Conservation (phyloP, 2,113 vertebrate species). For the Laticauda laticaudata region DNA sequence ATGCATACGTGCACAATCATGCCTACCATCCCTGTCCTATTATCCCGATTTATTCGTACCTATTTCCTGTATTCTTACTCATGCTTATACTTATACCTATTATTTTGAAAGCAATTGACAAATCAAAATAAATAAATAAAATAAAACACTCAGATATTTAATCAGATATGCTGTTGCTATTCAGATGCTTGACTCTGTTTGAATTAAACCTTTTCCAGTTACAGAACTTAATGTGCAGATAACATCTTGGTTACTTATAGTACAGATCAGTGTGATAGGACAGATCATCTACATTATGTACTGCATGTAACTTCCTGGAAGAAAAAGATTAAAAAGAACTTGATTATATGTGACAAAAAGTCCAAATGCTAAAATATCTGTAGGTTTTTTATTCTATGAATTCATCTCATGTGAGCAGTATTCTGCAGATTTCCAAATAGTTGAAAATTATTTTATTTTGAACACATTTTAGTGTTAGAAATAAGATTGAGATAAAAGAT, state of each 20-base stretch:
- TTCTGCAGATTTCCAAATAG: background rate
- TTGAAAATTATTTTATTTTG: background rate
- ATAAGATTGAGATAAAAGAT: background rate
- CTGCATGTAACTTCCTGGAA: background rate
- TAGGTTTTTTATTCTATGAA: background rate
- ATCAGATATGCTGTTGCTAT: background rate
- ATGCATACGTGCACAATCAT: too few species aligned
- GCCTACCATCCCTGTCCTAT: too few species aligned
- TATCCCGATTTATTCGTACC: too few species aligned
- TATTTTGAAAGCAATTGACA: too few species aligned
- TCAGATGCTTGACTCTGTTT: background rate
- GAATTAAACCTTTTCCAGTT: background rate
- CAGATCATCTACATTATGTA: background rate
- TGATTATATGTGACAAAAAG: background rate
- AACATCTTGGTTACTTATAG: background rate
- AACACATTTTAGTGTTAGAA: background rate
- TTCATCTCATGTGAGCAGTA: background rate
- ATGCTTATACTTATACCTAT: too few species aligned
- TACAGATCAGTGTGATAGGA: background rate
- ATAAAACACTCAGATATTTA: background rate
- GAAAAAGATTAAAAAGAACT: background rate
- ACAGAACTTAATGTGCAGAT: background rate
- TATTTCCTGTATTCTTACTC: too few species aligned
- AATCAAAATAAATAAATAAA: too few species aligned
- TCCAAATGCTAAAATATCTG: background rate